phyloP scores from a whole-genome alignment of 2,113 vertebrate species.

The Centropristis striata region DNA sequence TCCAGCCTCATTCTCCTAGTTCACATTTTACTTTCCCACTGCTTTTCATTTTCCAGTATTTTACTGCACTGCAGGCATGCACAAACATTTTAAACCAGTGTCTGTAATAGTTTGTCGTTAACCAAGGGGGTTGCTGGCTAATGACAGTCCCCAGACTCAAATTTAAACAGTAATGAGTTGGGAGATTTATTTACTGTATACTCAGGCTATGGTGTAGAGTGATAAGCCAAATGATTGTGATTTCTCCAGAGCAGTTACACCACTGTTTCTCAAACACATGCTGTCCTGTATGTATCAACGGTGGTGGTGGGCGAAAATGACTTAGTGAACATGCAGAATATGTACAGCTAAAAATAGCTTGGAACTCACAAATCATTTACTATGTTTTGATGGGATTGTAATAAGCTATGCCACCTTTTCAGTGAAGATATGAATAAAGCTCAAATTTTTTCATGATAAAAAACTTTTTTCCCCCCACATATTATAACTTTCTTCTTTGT shows the following conservation, averaged over 20 bases:
- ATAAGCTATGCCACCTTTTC: conserved; percentile 18
- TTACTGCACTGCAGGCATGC: conserved; percentile 59
- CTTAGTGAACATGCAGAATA: conserved; percentile 26
- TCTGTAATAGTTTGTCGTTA: conserved; percentile 70
- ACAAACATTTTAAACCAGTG: conserved; percentile 63
- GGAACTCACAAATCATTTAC: not conserved
- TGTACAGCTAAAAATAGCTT: conserved; percentile 7
- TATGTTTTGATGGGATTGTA: not conserved
- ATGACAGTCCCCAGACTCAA: conserved; percentile 77
- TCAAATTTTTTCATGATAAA: not conserved
- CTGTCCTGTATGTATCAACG: conserved; percentile 39
- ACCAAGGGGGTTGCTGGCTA: conserved; percentile 67
- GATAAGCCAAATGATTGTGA: conserved; percentile 64
- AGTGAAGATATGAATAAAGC: not conserved
- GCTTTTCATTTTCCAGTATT: conserved; percentile 58
- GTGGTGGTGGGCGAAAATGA: conserved; percentile 13
- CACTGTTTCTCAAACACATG: conserved; percentile 49
- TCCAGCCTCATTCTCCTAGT: conserved; percentile 31
- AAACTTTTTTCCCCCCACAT: not conserved
- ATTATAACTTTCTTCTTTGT: not conserved
- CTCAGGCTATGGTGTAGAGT: conserved; percentile 58
- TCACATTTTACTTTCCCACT: conserved; percentile 48
- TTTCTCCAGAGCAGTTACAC: conserved; percentile 40
- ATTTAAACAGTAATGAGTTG: conserved; percentile 77
- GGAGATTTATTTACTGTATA: conserved; percentile 75